These are phyloP conservation scores for Anabas testudineus DNA, from an alignment of 2,797 vertebrate species.

Conservation along the genomic window DNA sequence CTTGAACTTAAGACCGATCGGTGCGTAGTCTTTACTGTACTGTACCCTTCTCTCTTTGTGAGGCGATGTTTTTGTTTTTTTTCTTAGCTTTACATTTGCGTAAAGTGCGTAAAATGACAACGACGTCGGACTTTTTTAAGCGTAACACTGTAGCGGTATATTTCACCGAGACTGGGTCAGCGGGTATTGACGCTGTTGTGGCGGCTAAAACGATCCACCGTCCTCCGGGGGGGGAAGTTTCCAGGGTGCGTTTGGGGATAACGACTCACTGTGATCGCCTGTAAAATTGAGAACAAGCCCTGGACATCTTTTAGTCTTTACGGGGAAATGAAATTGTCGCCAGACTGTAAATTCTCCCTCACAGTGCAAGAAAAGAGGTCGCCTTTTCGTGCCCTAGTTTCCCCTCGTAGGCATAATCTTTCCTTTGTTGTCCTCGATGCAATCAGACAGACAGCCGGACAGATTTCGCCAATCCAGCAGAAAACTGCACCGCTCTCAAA, in stretches of 20 bases:
- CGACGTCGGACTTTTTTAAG: not conserved
- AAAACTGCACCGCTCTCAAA: constrained; percentile 16
- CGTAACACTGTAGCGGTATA: not conserved
- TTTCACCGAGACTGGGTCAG: constrained; percentile 38
- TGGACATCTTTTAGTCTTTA: constrained; percentile 19
- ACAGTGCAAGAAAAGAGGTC: constrained; percentile 59
- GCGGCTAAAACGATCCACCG: constrained; percentile 42
- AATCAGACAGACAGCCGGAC: constrained; percentile 53
- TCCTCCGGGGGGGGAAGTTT: constrained; percentile 42
- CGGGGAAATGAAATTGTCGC: constrained; percentile 26
- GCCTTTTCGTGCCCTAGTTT: constrained; percentile 74
- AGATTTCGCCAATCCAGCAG: constrained; percentile 37
- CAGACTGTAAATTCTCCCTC: constrained; percentile 33
- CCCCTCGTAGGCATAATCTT: constrained; percentile 63
- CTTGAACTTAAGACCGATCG: constrained; percentile 66
- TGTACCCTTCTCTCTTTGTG: not conserved
- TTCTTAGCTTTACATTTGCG: constrained; percentile 6
- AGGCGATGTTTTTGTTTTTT: not conserved
- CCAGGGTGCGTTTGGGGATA: constrained; percentile 15
- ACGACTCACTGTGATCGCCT: constrained; percentile 3
- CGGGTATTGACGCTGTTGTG: constrained; percentile 56
- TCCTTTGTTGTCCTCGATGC: constrained; percentile 71
- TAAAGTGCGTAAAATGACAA: constrained; percentile 27
- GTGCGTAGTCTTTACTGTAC: constrained; percentile 57
- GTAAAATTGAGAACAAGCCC: constrained; percentile 28